These are phyloP conservation scores for Ovibos moschatus DNA, from an alignment of 2,113 vertebrate species.

Conservation along the genomic window DNA sequence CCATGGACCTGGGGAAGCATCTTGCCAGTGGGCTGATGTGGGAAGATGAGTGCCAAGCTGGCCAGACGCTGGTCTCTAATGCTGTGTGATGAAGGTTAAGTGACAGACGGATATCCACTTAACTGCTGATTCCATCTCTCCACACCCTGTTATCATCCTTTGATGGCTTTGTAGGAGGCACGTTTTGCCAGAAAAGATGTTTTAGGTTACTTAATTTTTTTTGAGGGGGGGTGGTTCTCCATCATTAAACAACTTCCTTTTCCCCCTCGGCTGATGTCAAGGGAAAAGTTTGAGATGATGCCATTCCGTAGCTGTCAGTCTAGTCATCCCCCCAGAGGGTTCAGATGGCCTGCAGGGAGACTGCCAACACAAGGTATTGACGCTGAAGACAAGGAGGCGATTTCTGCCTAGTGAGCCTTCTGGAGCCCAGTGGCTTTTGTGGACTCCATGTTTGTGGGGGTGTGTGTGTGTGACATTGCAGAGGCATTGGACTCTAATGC, in stretches of 20 bases:
- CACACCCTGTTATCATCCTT: conserved; percentile 50
- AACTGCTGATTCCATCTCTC: conserved; percentile 40
- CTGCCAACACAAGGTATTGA: not conserved
- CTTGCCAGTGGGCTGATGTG: conserved; percentile 56
- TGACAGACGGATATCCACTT: conserved; percentile 46
- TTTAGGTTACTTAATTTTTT: conserved; percentile 17
- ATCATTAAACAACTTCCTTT: conserved; percentile 33
- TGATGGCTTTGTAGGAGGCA: not conserved
- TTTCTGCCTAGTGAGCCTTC: not conserved
- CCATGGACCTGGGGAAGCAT: conserved; percentile 26
- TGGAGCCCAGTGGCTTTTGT: not conserved
- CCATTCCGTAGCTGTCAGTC: not conserved
- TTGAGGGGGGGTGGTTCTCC: not conserved
- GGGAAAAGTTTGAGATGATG: not conserved
- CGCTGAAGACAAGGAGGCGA: not conserved
- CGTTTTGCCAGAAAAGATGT: conserved; percentile 40
- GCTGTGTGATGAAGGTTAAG: conserved; percentile 14
- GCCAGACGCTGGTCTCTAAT: conserved; percentile 51
- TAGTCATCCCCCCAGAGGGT: not conserved
- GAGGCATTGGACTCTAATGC: not conserved
- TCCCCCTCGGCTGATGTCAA: not conserved
- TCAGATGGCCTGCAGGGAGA: not conserved
- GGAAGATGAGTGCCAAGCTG: conserved; percentile 35
- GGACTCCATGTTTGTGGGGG: not conserved
- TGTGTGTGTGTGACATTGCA: not conserved